A percentile compares a stretch with the other conserved stretches of the same genome.
phyloP scores from a whole-genome alignment of 2,797 vertebrate species.

The Alca torda region DNA sequence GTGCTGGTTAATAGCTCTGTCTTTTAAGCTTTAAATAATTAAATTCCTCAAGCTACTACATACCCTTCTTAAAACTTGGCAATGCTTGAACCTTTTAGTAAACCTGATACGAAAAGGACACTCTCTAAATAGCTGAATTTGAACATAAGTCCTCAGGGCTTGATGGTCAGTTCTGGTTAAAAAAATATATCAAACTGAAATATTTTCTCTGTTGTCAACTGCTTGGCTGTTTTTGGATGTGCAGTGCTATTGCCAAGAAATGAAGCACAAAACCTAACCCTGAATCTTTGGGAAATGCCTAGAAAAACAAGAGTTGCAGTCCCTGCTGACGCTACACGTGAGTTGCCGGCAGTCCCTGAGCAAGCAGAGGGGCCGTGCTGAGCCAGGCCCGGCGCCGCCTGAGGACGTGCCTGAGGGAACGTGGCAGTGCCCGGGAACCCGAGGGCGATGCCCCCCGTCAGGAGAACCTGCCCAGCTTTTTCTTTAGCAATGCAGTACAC shows the following conservation, averaged over 20 bases:
- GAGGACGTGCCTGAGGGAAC: neutral
- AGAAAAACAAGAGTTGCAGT: neutral
- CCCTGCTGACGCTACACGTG: neutral
- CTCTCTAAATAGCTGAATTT: neutral
- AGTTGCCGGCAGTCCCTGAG: neutral
- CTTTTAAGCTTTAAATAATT: slow-evolving; percentile 41
- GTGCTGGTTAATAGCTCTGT: neutral
- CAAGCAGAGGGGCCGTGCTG: neutral
- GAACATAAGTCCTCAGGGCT: neutral
- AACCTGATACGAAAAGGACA: neutral
- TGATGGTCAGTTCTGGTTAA: neutral
- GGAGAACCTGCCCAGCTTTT: neutral
- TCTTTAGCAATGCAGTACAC: neutral
- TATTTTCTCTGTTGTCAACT: neutral
- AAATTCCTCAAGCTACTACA: neutral
- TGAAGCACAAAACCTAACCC: neutral
- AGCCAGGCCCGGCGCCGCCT: neutral
- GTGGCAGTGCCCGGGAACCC: neutral
- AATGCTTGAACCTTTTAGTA: neutral
- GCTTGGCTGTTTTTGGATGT: neutral
- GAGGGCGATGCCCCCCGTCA: neutral
- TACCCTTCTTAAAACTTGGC: neutral
- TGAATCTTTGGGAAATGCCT: neutral
- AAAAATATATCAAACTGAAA: neutral
- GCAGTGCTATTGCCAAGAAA: neutral